These are phyloP conservation scores for Poecilus cupreus DNA, from an alignment of 2,888 invertebrate genomes.

Conservation along the genomic window DNA sequence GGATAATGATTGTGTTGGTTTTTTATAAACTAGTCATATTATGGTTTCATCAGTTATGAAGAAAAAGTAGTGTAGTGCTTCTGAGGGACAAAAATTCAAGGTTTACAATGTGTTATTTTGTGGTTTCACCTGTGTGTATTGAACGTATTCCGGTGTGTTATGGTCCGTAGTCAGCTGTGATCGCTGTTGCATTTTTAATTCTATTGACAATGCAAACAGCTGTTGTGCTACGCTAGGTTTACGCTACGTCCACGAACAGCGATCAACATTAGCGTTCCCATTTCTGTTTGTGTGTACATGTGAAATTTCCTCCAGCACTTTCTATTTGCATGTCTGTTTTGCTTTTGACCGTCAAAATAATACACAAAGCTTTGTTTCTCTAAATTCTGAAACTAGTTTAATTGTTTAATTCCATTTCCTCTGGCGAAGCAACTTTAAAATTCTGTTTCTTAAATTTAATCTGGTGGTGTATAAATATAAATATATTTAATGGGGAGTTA, in stretches of 20 bases:
- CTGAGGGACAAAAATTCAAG: too few relatives aligned
- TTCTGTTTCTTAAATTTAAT: not conserved
- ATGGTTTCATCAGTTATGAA: too few relatives aligned
- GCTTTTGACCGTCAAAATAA: slow-evolving; percentile 1
- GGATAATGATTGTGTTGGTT: too few relatives aligned
- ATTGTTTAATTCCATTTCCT: not conserved
- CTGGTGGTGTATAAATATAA: too few relatives aligned
- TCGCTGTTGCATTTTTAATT: slow-evolving; percentile 49
- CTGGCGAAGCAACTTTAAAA: not conserved
- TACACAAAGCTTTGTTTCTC: not conserved
- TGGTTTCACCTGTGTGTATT: not conserved
- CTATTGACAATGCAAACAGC: slow-evolving; percentile 44
- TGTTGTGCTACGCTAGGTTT: slow-evolving; percentile 11
- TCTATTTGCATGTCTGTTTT: slow-evolving; percentile 44
- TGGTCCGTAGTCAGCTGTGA: slow-evolving; percentile 33
- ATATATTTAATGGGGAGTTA: too few relatives aligned
- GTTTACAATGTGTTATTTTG: not conserved
- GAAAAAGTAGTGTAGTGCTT: too few relatives aligned
- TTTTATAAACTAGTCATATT: too few relatives aligned
- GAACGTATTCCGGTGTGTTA: not conserved
- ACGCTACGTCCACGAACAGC: not conserved
- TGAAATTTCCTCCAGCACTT: slow-evolving; percentile 43
- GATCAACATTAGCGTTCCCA: slow-evolving; percentile 28
- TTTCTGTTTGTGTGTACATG: slow-evolving; percentile 1
- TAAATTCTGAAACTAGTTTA: not conserved